Percentiles rank a stretch among this genome's conserved stretches.
Evolutionary conservation across 1,140 invertebrate species (phyloP).

Genomic region (Drosophila bipectinata): DNA sequence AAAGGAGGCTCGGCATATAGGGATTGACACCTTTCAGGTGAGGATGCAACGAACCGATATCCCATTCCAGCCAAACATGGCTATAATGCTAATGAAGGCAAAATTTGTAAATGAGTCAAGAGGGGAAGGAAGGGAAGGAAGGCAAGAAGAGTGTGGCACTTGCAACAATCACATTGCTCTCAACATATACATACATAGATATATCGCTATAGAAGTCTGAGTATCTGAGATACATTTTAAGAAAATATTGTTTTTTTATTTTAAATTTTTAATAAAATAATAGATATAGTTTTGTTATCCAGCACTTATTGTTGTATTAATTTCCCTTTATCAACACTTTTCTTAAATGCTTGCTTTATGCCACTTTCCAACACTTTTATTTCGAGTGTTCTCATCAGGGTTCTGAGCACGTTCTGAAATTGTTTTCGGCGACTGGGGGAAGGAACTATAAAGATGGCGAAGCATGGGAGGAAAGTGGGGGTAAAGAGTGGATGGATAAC

Average conservation of each 20-base stretch:
- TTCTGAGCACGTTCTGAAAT: slow-evolving; percentile 74
- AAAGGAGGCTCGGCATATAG: slow-evolving; percentile 13
- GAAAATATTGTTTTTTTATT: neutral
- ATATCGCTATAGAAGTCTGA: slow-evolving; percentile 6
- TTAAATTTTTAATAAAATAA: too few species aligned
- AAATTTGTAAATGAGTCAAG: slow-evolving; percentile 72
- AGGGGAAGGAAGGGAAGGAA: slow-evolving; percentile 3
- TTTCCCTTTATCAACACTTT: too few species aligned
- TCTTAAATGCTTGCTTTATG: too few species aligned
- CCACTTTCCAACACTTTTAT: neutral
- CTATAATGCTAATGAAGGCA: slow-evolving; percentile 71
- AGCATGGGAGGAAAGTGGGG: slow-evolving; percentile 4
- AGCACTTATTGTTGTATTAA: too few species aligned
- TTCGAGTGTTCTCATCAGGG: slow-evolving; percentile 57
- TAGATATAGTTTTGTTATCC: too few species aligned
- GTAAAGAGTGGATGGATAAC: slow-evolving; percentile 38
- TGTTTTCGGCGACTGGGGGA: slow-evolving; percentile 56
- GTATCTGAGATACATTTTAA: neutral
- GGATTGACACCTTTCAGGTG: slow-evolving; percentile 32
- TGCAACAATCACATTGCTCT: slow-evolving; percentile 56
- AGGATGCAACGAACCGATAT: slow-evolving; percentile 7
- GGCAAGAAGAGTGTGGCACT: slow-evolving; percentile 20
- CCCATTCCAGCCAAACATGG: slow-evolving; percentile 33
- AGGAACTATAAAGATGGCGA: slow-evolving; percentile 21
- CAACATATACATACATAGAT: neutral